Evolutionary conservation across 2,797 vertebrate species (phyloP).

Genomic region (Lithobates pipiens): DNA sequence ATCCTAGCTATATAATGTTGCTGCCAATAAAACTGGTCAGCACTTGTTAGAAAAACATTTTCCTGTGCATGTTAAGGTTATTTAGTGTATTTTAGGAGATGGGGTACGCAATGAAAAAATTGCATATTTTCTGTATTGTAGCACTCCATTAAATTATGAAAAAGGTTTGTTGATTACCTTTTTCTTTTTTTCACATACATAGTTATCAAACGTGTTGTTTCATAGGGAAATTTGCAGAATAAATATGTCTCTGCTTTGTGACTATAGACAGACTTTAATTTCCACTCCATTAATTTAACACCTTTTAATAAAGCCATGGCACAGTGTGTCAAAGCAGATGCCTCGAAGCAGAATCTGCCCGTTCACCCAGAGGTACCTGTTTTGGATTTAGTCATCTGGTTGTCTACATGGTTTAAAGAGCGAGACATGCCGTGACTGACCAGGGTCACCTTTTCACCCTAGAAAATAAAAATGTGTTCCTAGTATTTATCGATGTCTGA

Average conservation of each 20-base stretch:
- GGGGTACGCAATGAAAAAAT: background rate
- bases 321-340: slow-evolving; percentile 18
- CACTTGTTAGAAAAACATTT: too few species aligned
- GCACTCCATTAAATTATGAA: slow-evolving; percentile 6
- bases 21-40: too few species aligned
- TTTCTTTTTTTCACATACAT: slow-evolving; percentile 73
- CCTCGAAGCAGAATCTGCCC: slow-evolving; percentile 5
- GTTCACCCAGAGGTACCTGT: slow-evolving; percentile 72
- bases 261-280: background rate
- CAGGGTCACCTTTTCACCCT: slow-evolving; percentile 14
- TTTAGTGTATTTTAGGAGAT: background rate
- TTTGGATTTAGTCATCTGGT: slow-evolving; percentile 82
- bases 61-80: too few species aligned
- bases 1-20: too few species aligned
- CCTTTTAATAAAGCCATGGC: slow-evolving; percentile 30
- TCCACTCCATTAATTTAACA: slow-evolving; percentile 27
- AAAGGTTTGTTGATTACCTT: slow-evolving; percentile 62
- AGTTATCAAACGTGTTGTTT: slow-evolving; percentile 48
- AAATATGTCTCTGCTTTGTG: background rate
- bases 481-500: too few species aligned
- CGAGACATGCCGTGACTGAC: slow-evolving; percentile 82
- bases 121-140: background rate
- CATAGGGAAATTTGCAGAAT: slow-evolving; percentile 11
- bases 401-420: slow-evolving; percentile 76
- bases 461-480: too few species aligned